Percentiles rank a stretch among this genome's conserved stretches.
Evolutionary conservation across 2,797 vertebrate genomes (phyloP).

Genomic region (Eidolon dupreanum): DNA sequence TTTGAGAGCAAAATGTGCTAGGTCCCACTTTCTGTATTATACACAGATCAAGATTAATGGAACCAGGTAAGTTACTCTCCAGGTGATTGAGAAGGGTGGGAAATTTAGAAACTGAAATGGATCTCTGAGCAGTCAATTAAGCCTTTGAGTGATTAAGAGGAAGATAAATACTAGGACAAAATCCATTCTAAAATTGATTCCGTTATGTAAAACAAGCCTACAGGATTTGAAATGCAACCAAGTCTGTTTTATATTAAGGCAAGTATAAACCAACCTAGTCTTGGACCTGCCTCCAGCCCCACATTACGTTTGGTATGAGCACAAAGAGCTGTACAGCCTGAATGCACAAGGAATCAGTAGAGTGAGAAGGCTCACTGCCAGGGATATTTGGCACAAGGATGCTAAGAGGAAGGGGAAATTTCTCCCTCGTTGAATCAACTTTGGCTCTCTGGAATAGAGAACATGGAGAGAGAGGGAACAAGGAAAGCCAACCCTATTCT

Average conservation of each 20-base stretch:
- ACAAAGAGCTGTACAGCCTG: conserved; percentile 71
- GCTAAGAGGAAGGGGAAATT: conserved; percentile 76
- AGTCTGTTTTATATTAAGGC: conserved; percentile 71
- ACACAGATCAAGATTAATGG: conserved; percentile 72
- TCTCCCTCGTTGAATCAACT: conserved; percentile 71
- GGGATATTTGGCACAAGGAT: conserved; percentile 65
- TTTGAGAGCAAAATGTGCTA: conserved; percentile 61
- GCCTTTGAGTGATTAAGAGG: conserved; percentile 60
- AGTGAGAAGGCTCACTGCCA: conserved; percentile 68
- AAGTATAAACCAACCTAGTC: conserved; percentile 75
- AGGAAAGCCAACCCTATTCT: conserved; percentile 71
- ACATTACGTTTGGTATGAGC: conserved; percentile 68
- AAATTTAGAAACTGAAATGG: conserved; percentile 75
- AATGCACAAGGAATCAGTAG: conserved; percentile 69
- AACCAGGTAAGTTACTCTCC: conserved; percentile 59
- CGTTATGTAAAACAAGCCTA: conserved; percentile 76
- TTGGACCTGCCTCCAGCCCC: conserved; percentile 74
- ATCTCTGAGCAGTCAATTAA: conserved; percentile 69
- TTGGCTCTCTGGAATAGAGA: conserved; percentile 75
- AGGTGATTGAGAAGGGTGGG: conserved; percentile 79
- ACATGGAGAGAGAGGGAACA: conserved; percentile 45
- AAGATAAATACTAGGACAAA: conserved; percentile 71
- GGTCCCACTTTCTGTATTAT: conserved; percentile 51
- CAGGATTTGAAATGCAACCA: conserved; percentile 71
- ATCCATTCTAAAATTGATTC: conserved; percentile 55